Evolutionary conservation across 35 echinoderm and acorn worm genomes (phyloP), one percentile per base, ranked within the genome.

Genomic region (Lytechinus variegatus): DNA sequence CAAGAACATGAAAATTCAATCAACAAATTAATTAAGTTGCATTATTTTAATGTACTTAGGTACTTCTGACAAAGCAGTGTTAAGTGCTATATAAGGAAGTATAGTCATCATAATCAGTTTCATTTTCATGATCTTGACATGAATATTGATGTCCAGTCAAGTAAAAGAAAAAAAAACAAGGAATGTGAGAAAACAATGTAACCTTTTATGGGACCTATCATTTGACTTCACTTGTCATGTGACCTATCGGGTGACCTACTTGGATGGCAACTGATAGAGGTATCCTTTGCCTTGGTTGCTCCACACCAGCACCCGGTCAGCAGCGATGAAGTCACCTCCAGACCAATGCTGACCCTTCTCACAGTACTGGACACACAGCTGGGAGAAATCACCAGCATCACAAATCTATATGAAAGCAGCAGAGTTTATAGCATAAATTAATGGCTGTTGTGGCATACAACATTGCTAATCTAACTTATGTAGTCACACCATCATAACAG

Each of bases 221-320:
- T n/a, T n/a, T n/a, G n/a, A n/a, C n/a, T n/a, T n/a, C n/a, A n/a
- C n/a, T n/a, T n/a, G n/a, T n/a, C n/a, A 44, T 44, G 33, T 44
- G 33, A 44, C 33, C 33, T 56, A 24, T 13, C 61, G 21, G 3
- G 9, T 27, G 9, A 92, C 94, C 52, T 94, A 98, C 98, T 97
- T 99, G 96, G 98, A 98, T 56, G 98, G 97, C 88, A 99, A 89
- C 87, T 99, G 97, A 94, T 99, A 99, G 29, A 99, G 97, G 56
- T 98, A 99, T 0, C 97, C 98, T 91, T 98, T 99, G 94, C 98
- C 98, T 86, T 98, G 95, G 57, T 96, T 97, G 54, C 95, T 99
- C 98, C 98, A 99, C 13, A 99, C 93, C 72, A 99, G 55, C 8
- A 99, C 98, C 52, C 98, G 95, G 88, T 99, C 98, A 51, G 98